Evolutionary conservation across 2,113 vertebrate genomes (phyloP).

Genomic region (Poeciliopsis occidentalis): DNA sequence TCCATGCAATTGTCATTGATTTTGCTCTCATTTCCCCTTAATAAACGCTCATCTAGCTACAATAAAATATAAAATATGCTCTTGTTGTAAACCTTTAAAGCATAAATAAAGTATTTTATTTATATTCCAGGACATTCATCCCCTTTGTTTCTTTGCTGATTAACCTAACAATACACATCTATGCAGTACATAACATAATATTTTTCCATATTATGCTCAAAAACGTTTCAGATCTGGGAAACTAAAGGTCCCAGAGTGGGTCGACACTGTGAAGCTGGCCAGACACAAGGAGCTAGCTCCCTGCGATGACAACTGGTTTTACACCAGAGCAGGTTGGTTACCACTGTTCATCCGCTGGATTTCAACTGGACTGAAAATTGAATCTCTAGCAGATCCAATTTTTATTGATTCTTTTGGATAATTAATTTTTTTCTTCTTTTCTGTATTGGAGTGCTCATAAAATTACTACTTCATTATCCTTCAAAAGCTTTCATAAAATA

Average conservation of each 20-base stretch:
- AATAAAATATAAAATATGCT: background rate
- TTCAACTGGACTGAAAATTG: no score
- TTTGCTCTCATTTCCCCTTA: background rate
- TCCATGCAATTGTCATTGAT: background rate
- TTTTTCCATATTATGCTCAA: background rate
- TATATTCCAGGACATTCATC: background rate
- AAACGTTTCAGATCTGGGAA: constrained; percentile 82
- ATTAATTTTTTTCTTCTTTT: no score
- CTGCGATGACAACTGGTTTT: constrained; percentile 86
- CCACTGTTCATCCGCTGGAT: background rate
- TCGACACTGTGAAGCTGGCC: constrained; percentile 86
- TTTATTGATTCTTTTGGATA: no score
- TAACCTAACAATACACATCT: background rate
- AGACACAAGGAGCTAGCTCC: constrained; percentile 88
- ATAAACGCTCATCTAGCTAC: background rate
- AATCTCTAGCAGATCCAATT: no score
- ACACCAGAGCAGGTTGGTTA: constrained; percentile 84
- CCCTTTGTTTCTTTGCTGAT: background rate
- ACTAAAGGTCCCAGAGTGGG: constrained; percentile 87
- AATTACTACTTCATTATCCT: no score
- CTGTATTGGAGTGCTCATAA: no score
- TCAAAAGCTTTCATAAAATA: no score
- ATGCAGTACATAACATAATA: background rate
- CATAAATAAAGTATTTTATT: background rate
- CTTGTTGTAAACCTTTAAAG: background rate